Conservation (phyloP, 2,797 vertebrate species). For the Phyllotis vaccarum region DNA sequence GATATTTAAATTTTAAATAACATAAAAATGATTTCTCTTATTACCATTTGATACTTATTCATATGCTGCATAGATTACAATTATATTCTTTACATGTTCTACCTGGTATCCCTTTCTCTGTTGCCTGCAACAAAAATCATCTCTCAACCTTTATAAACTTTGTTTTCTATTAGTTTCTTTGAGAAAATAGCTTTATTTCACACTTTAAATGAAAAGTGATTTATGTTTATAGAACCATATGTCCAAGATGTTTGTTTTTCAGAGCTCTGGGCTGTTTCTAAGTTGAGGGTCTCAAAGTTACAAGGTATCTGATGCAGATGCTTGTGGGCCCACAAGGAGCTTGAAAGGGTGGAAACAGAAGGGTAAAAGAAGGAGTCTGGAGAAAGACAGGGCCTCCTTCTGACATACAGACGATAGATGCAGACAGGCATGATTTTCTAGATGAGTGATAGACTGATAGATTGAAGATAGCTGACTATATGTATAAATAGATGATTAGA, state of each 20-base stretch:
- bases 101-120: neutral
- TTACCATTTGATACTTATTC: conserved; percentile 17
- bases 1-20: conserved; percentile 41
- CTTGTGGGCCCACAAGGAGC: neutral
- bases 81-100: neutral
- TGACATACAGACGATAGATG: neutral
- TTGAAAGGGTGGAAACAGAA: neutral
- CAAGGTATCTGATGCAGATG: neutral
- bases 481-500: neutral
- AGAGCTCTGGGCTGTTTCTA: conserved; percentile 26
- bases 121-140: neutral
- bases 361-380: neutral
- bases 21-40: neutral
- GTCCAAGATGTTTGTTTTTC: conserved; percentile 34
- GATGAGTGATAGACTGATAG: neutral
- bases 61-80: neutral
- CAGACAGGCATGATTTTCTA: neutral
- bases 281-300: neutral
- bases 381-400: neutral
- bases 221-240: conserved; percentile 16
- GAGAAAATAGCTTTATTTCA: conserved; percentile 39
- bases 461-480: neutral
- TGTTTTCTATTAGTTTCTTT: conserved; percentile 25
- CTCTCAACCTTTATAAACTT: conserved; percentile 28
- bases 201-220: conserved; percentile 8